Evolutionary conservation across 1,140 invertebrate species (phyloP), one percentile per base, ranked within the genome.

Genomic region (Diorhabda sublineata): DNA sequence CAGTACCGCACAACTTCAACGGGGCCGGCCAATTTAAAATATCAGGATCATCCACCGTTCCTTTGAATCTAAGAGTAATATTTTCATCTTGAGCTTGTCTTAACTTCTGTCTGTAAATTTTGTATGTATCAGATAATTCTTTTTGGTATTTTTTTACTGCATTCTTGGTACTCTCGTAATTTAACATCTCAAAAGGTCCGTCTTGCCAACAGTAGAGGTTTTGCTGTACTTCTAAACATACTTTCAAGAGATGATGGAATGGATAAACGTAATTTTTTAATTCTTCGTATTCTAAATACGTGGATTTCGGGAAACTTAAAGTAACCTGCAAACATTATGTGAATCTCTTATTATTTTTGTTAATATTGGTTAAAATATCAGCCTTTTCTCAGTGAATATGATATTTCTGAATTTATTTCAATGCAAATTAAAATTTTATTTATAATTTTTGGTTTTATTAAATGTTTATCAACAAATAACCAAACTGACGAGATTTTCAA

Each of bases 161-260:
- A 58, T 82, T 77, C 79, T 94, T 91, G 70, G 94, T 90, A 73
- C 84, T 82, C 44, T 86, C 82, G 6, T 90, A 88, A 76, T 92
- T 86, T 52, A 96, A 82, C 73, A 91, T 89, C 78, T 92, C 87
- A 81, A 96, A 96, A 7, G 90, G 87, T n/a, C 94, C 94, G 80
- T 96, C 91, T 85, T 95, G 89, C 92, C 93, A 96, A 61, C 91
- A 89, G 75, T 89, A 74, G 89, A 90, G 68, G 89, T 87, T 80
- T 90, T 87, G 92, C 93, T 96, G 78, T 86, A 88, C 73, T 87
- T 83, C 43, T 86, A 87, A 47, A 78, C 80, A 75, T 82, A 78
- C 60, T 90, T 85, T n/a, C 89, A 82, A 64, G 82, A 84, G 60
- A 88, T 76, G 76, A 61, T 76, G 86, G 78, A 90, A 91, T 3